These are phyloP conservation scores for Cotesia glomerata DNA, from an alignment of 1,140 invertebrate genomes.

Conservation along the genomic window DNA sequence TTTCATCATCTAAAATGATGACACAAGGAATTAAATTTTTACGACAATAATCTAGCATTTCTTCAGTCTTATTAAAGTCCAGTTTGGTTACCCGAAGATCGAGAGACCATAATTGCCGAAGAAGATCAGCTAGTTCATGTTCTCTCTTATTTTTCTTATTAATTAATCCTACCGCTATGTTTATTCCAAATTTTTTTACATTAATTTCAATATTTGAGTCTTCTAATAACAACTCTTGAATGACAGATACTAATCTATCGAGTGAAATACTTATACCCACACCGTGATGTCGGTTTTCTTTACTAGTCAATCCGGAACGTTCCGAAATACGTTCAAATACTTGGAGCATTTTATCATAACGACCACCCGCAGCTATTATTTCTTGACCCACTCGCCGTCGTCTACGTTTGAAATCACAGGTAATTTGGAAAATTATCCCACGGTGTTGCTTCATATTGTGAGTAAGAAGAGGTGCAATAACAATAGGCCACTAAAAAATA, in stretches of 20 bases:
- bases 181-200: constrained; percentile 57
- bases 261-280: constrained; percentile 80
- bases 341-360: constrained; percentile 54
- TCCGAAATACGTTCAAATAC: constrained; percentile 56
- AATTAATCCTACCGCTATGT: constrained; percentile 72
- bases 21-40: constrained; percentile 71
- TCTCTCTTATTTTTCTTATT: constrained; percentile 63
- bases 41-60: constrained; percentile 71
- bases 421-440: constrained; percentile 77
- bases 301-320: constrained; percentile 47
- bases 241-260: constrained; percentile 70
- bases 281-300: constrained; percentile 66
- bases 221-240: constrained; percentile 51
- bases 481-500: constrained; percentile 66
- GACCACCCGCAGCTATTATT: constrained; percentile 73
- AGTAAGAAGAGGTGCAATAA: constrained; percentile 70
- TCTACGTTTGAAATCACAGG: constrained; percentile 68
- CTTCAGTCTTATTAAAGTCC: constrained; percentile 67
- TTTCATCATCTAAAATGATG: constrained; percentile 74
- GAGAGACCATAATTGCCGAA: constrained; percentile 67
- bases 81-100: constrained; percentile 65
- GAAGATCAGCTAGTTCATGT: constrained; percentile 70
- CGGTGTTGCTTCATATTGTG: constrained; percentile 73
- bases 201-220: not conserved
- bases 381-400: constrained; percentile 65